Conservation (phyloP, 2,113 vertebrate species). For the Emydura subglobosa region DNA sequence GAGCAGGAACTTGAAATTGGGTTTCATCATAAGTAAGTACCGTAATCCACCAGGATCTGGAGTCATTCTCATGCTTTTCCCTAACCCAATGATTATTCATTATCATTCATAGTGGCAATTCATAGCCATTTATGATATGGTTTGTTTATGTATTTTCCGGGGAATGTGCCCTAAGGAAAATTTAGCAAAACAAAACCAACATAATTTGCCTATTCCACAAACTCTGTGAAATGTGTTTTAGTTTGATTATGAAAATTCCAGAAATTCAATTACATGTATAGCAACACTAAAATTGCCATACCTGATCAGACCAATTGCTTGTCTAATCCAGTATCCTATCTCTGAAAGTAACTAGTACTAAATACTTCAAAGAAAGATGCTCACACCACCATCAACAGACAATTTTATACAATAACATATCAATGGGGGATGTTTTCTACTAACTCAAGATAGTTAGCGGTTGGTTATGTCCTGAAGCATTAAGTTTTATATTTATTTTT, state of each 20-base stretch:
- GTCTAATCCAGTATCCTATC: neutral
- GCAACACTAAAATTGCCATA: neutral
- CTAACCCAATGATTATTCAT: neutral
- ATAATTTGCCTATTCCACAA: neutral
- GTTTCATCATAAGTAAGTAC: neutral
- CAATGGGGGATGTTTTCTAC: neutral
- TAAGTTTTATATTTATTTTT: neutral
- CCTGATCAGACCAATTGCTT: neutral
- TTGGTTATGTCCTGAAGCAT: neutral
- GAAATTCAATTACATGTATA: neutral
- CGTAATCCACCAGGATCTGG: neutral
- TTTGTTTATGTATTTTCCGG: neutral
- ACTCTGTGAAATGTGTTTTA: neutral
- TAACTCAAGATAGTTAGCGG: neutral
- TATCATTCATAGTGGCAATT: neutral
- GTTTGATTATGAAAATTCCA: neutral
- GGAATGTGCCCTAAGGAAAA: neutral
- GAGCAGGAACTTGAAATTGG: neutral
- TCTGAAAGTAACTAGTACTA: neutral
- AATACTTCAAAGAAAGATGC: neutral
- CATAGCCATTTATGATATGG: neutral
- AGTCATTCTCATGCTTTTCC: neutral
- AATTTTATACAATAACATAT: neutral
- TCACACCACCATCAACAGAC: neutral
- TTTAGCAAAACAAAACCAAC: neutral